Base-by-base conservation (phyloP, 2,888 invertebrate species). In the Ormyrus rosae region DNA sequence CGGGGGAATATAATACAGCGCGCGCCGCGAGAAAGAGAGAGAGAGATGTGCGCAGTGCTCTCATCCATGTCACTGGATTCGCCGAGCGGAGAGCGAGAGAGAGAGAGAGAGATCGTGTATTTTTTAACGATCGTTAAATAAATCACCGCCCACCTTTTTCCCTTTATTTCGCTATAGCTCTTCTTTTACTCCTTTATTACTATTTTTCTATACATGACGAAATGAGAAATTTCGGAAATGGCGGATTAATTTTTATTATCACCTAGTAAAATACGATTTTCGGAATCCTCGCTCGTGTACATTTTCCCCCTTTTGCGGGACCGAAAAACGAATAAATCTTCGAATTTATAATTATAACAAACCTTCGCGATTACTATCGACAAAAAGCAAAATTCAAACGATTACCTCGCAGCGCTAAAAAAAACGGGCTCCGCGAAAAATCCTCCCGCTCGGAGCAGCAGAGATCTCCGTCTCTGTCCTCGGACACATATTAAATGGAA, bases 81-180 rank as follows among this genome's bases (percentile, higher is more conserved):
- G 58, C n/a, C 61, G 65, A 46, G 53, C 60, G 13, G 6, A 2
- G 8, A 53, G 56, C 46, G 64, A 48, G 48, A n/a, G 34, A 61
- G 69, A 13, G 51, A 34, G 70, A 58, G 51, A 10, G 10, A 9
- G 10, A 11, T 13, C 45, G 71, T 65, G 70, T 81, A 78, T 75
- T 81, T 72, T 81, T 68, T 67, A 60, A 64, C 50, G 79, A 80
- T 82, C 79, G 82, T 82, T 80, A 82, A 82, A 82, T 82, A 82
- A 80, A 81, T 81, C 81, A 78, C 58, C 45, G 58, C 50, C 53
- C 10, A 51, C 19, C n/a, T 48, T 63, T 55, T 69, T 61, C 58
- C 45, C 45, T 13, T 64, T 73, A 63, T 73, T 63, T 50, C 13
- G 53, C 34, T 60, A 34, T 34, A 60, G 61, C 11, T 65, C 55